Evolutionary conservation across 2,113 vertebrate species (phyloP).

Genomic region (Pandion haliaetus): DNA sequence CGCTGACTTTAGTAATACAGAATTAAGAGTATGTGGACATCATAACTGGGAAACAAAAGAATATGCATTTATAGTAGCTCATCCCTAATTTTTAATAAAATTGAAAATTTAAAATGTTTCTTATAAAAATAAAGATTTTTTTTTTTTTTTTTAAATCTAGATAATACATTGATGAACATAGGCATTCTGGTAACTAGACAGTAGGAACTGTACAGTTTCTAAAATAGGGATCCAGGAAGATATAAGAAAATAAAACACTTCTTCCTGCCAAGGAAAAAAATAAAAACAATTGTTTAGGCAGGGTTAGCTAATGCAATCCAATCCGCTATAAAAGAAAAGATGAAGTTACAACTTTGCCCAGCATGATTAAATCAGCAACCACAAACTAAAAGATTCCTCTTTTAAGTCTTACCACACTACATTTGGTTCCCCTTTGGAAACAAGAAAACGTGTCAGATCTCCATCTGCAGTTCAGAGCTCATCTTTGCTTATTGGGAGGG

Average conservation of each 20-base stretch:
- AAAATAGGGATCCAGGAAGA: neutral
- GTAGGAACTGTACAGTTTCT: neutral
- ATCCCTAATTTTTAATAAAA: neutral
- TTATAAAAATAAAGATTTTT: neutral
- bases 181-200: neutral
- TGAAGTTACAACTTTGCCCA: neutral
- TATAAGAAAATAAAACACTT: neutral
- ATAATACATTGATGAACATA: neutral
- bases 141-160: neutral
- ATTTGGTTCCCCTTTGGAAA: slow-evolving; percentile 7
- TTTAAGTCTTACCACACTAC: slow-evolving; percentile 13
- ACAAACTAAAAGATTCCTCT: neutral
- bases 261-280: neutral
- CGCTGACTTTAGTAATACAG: neutral
- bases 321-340: neutral
- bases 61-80: neutral
- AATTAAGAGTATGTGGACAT: neutral
- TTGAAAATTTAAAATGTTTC: neutral
- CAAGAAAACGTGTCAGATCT: neutral
- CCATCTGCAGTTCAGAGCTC: neutral
- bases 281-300: neutral
- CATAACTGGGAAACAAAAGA: neutral
- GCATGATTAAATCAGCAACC: neutral
- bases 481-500: neutral
- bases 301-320: neutral